phyloP scores from a whole-genome alignment of 92 coral and sea anemone genomes.

The Porites divaricata region DNA sequence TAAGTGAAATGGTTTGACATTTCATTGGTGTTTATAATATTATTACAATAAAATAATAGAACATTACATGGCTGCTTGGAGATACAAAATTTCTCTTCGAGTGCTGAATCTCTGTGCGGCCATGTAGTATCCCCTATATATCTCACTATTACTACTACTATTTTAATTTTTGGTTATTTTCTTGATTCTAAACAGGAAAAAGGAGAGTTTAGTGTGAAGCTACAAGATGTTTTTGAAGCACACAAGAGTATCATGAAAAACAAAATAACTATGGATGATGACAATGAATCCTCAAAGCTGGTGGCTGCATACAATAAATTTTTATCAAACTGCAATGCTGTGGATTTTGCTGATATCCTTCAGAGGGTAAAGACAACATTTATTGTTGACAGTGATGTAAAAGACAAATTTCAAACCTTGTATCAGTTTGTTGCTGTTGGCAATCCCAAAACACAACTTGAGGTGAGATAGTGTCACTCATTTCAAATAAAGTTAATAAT shows the following conservation, averaged over 20 bases:
- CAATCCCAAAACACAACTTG: slow-evolving; percentile 62
- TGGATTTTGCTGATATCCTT: slow-evolving; percentile 78
- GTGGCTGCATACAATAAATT: slow-evolving; percentile 59
- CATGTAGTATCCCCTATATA: no score
- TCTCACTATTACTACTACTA: background rate
- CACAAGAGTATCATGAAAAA: slow-evolving; percentile 59
- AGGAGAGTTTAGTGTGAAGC: slow-evolving; percentile 71
- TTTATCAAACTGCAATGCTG: slow-evolving; percentile 76
- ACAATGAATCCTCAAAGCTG: slow-evolving; percentile 4
- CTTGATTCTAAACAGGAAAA: slow-evolving; percentile 24
- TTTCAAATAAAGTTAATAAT: no score
- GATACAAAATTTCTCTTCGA: no score
- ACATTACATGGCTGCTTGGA: no score
- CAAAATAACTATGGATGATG: slow-evolving; percentile 50
- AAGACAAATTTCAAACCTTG: slow-evolving; percentile 46
- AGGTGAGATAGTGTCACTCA: slow-evolving; percentile 54
- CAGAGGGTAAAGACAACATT: slow-evolving; percentile 60
- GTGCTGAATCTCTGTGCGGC: no score
- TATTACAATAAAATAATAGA: no score
- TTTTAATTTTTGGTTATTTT: background rate
- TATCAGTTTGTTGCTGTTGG: slow-evolving; percentile 68
- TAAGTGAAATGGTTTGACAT: no score
- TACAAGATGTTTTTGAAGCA: slow-evolving; percentile 58
- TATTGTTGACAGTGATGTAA: slow-evolving; percentile 46
- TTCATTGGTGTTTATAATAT: no score